A percentile compares a stretch with the other conserved stretches of the same genome.
phyloP scores from a whole-genome alignment of 2,113 vertebrate species.

The Rafetus swinhoei region DNA sequence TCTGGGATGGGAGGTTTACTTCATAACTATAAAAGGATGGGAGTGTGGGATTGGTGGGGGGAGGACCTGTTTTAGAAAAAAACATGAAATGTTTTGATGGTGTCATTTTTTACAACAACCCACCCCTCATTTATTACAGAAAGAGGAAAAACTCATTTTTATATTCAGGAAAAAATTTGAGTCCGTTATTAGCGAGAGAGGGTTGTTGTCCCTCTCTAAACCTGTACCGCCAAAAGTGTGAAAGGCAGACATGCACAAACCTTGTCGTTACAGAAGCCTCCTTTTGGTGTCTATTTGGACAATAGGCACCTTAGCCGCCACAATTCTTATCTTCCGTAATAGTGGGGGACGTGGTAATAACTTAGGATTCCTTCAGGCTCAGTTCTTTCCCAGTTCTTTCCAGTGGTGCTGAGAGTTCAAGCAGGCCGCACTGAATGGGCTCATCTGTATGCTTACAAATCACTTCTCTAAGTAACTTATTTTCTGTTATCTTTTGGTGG shows the following conservation, averaged over 20 bases:
- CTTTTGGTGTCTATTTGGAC: neutral
- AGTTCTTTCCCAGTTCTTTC: conserved; percentile 33
- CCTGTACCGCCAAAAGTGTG: neutral
- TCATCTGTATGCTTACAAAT: conserved; percentile 39
- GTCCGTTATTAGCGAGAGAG: neutral
- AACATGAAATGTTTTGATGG: neutral
- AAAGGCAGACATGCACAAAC: neutral
- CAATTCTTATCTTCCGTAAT: neutral
- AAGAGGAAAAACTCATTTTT: neutral
- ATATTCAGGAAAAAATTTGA: neutral
- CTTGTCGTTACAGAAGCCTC: neutral
- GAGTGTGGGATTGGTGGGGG: neutral
- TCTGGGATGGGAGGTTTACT: too few species aligned
- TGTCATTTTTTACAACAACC: neutral
- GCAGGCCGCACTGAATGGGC: conserved; percentile 49
- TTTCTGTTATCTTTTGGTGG: neutral
- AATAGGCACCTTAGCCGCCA: conserved; percentile 4
- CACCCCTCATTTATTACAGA: neutral
- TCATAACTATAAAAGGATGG: neutral
- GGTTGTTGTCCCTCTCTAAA: neutral
- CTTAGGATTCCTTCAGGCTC: conserved; percentile 46
- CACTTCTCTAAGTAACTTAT: conserved; percentile 42
- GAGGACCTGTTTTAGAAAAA: neutral
- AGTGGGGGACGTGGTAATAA: neutral
- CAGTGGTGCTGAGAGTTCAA: conserved; percentile 40